Conservation (phyloP, 2,888 invertebrate species). For the Carterocephalus palaemon region DNA sequence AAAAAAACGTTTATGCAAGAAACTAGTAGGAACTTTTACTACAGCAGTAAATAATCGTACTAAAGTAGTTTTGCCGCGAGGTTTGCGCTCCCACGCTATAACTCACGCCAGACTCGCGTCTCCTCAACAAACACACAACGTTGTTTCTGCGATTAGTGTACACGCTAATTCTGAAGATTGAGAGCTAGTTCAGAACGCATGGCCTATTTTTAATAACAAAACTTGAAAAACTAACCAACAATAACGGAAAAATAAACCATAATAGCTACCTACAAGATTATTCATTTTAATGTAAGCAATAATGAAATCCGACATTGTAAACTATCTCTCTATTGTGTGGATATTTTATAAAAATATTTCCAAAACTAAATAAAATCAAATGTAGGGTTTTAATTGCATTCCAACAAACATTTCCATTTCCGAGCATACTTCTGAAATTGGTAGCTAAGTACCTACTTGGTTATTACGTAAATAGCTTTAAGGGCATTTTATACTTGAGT, state of each 20-base stretch:
- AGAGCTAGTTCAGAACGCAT: conserved; percentile 4
- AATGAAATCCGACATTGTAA: no score
- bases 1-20: conserved; percentile 39
- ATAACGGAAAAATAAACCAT: no score
- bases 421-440: neutral
- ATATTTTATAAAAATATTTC: no score
- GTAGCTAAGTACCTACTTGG: neutral
- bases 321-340: no score
- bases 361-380: no score
- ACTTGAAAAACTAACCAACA: no score
- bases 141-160: conserved; percentile 19
- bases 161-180: conserved; percentile 18
- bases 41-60: no score
- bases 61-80: conserved; percentile 33
- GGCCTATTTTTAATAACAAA: conserved; percentile 2
- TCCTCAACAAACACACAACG: conserved; percentile 12
- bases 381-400: no score
- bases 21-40: conserved; percentile 36
- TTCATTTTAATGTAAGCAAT: no score
- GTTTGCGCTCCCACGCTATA: conserved; percentile 34
- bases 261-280: no score
- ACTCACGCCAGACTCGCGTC: conserved; percentile 25
- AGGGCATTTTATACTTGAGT: no score
- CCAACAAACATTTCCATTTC: neutral
- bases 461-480: no score